These are phyloP conservation scores for Melangyna quadrimaculata DNA, from an alignment of 2,888 invertebrate species.

Conservation along the genomic window DNA sequence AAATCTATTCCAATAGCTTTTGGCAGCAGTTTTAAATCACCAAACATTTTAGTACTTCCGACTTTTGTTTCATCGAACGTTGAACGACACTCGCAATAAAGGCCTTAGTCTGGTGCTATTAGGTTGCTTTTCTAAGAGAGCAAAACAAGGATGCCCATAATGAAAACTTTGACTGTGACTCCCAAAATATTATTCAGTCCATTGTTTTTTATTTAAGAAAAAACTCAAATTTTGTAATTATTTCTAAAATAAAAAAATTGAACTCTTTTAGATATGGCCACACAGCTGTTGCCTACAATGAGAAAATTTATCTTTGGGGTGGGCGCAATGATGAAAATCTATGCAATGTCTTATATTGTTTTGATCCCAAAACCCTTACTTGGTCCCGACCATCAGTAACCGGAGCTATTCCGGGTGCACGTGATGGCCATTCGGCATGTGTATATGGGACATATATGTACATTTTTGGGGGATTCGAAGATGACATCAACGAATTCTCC, in stretches of 20 bases:
- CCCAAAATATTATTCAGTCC: too few relatives aligned
- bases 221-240: not conserved
- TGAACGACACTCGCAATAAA: too few relatives aligned
- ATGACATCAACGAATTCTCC: conserved; percentile 90
- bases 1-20: too few relatives aligned
- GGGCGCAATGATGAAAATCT: conserved; percentile 91
- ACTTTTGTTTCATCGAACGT: too few relatives aligned
- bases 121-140: too few relatives aligned
- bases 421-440: conserved; percentile 96
- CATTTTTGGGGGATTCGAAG: conserved; percentile 95
- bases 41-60: too few relatives aligned
- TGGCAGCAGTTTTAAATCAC: too few relatives aligned
- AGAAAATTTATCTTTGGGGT: conserved; percentile 92
- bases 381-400: conserved; percentile 86
- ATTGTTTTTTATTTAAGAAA: not conserved
- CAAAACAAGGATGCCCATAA: too few relatives aligned
- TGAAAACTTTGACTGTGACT: too few relatives aligned
- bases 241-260: not conserved
- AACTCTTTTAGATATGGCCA: conserved; percentile 87
- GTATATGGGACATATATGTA: conserved; percentile 90
- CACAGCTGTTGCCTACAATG: conserved; percentile 90
- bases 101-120: too few relatives aligned
- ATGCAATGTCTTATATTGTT: conserved; percentile 91
- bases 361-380: conserved; percentile 86
- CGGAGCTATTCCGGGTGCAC: conserved; percentile 89